These are phyloP conservation scores for Chondrilla cf. caribensis DNA, from an alignment of 37 sponge, comb jelly and placozoan genomes.

Conservation along the genomic window DNA sequence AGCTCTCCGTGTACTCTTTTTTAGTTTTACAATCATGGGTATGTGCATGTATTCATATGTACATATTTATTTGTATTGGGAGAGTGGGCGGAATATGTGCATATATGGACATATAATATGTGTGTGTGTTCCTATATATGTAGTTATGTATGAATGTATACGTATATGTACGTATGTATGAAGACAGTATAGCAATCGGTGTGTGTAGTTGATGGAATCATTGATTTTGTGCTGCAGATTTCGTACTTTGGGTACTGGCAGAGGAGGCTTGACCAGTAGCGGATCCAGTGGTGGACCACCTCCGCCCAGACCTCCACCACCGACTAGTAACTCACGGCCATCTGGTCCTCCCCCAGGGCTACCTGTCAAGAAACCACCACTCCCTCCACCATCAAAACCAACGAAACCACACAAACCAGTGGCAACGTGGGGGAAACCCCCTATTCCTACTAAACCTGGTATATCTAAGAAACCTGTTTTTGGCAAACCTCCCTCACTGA, in stretches of 20 bases:
- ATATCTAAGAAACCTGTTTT: neutral
- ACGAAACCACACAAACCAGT: neutral
- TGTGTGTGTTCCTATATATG: neutral
- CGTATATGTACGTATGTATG: neutral
- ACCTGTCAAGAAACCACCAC: neutral
- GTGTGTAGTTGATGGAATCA: too few species aligned
- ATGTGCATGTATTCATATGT: neutral
- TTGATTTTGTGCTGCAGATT: too few species aligned
- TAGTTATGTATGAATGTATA: neutral
- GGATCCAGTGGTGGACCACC: neutral
- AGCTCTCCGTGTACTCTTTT: too few species aligned
- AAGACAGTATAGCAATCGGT: too few species aligned
- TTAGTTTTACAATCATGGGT: too few species aligned
- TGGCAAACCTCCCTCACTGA: too few species aligned
- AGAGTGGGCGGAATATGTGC: neutral
- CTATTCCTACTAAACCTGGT: neutral
- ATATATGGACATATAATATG: neutral
- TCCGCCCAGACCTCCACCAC: slow-evolving; percentile 20
- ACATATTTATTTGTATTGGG: neutral
- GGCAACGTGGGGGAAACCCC: neutral
- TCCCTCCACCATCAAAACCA: neutral
- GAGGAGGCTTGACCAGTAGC: too few species aligned
- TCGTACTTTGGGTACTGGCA: too few species aligned
- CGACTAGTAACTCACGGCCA: neutral
- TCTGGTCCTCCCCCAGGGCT: neutral